Conservation (phyloP, 2,113 vertebrate species). For the Dromaius novaehollandiae region DNA sequence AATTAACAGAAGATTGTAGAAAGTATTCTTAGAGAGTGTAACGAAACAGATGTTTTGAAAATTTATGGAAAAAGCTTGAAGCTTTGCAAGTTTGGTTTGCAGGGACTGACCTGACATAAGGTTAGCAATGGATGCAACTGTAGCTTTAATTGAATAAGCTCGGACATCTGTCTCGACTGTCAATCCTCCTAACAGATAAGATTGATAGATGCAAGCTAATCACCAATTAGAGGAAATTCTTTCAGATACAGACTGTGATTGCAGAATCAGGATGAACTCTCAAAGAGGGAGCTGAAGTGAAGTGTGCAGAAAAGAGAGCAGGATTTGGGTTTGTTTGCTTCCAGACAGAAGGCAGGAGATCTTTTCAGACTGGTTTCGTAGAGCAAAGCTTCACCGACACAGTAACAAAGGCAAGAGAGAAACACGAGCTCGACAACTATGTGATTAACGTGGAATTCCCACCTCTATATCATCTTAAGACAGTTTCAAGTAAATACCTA, state of each 20-base stretch:
- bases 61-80: neutral
- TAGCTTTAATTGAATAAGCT: conserved; percentile 57
- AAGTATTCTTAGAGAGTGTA: neutral
- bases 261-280: neutral
- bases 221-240: conserved; percentile 34
- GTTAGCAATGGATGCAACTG: conserved; percentile 49
- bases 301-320: neutral
- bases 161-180: conserved; percentile 56
- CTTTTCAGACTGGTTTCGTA: neutral
- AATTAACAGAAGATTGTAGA: neutral
- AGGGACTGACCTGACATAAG: conserved; percentile 50
- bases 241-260: neutral
- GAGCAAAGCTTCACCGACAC: neutral
- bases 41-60: neutral
- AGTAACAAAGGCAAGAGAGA: neutral
- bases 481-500: neutral
- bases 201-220: conserved; percentile 64
- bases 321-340: neutral
- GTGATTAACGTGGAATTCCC: neutral
- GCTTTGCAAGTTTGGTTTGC: conserved; percentile 47
- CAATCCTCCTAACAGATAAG: conserved; percentile 50
- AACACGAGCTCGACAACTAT: neutral
- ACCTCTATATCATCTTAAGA: neutral
- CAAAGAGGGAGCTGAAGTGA: neutral
- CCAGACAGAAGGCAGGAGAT: neutral